Evolutionary conservation across 92 coral and sea anemone genomes (phyloP), one percentile per base, ranked within the genome.

Genomic region (Siderastrea siderea): DNA sequence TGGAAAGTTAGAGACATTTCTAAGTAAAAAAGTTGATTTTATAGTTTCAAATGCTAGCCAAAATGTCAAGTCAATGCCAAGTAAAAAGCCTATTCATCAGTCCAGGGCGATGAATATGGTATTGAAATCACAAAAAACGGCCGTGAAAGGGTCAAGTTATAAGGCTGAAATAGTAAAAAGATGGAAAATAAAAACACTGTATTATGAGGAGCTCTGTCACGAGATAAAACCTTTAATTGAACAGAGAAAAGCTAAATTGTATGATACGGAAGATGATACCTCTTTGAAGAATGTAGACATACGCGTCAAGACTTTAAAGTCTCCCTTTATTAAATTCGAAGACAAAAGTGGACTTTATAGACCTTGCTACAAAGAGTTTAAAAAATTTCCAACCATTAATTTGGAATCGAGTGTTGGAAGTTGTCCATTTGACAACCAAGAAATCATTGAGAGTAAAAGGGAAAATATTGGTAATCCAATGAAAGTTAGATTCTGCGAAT

Each of bases 281-380:
- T 11, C n/a, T 38, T 11, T 47, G 52, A 16, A 69, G 74, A 46
- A 50, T 44, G 44, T 16, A 69, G 52, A 44, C 52, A 14, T 44
- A 7, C 2, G 6, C 6, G 54, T 79, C 19, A 66, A 44, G 46
- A 79, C 61, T 43, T 60, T 79, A 7, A 59, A 79, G 49, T 72
- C 68, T 47, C 84, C 84, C 26, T 79, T 79, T 44, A 79, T 61
- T 16, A 79, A 79, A 46, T 72, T 79, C 13, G 71, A 79, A 52
- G 84, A 79, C 61, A 79, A 2, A 43, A 60, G 71, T 63, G 84
- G 84, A 79, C 68, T 62, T 48, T 79, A 79, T 14, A 61, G 60
- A 63, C 74, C 84, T 62, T 14, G 19, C 11, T 66, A 62, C 49
- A 79, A 43, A 60, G 84, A 79, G 55, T 79, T 79, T 59, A 45